Base-by-base conservation (phyloP, 2,888 invertebrate genomes). In the Psococerastis gibbosa region DNA sequence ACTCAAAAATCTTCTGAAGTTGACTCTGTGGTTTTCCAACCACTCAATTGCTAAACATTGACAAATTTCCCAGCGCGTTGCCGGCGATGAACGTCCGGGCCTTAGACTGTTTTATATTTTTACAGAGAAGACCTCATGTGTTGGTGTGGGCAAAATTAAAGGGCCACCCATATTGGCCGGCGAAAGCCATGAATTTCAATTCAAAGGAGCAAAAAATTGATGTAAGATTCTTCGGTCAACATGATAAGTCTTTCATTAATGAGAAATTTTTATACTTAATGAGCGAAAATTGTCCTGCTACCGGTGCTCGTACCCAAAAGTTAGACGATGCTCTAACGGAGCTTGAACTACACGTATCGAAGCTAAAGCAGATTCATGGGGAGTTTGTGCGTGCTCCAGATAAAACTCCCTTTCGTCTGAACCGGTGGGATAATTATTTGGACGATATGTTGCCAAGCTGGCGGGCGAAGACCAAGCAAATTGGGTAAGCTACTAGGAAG, bases 161-260 rank as follows among this genome's bases (percentile, higher is more conserved):
- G 66, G 94, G 89, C 9, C 95, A 92, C 56, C 95, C 95, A 0
- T 92, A 81, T 61, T 97, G 95, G 95, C 95, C 95, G 1, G 94
- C 91, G 0, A 95, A 95, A 63, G 84, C 79, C 0, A 82, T 87
- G 80, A 70, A 75, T 0, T 61, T 70, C 5, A 75, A 73, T 45
- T 65, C 68, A 17, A 70, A 68, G 49, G 58, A 64, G 15, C 61
- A 70, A 0, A 63, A 73, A 52, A 84, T 91, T 0, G 91, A 94
- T 61, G 89, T 89, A 2, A 66, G 91, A 2, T 95, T 95, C 65
- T 95, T 95, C 63, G 94, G 94, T 1, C 87, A 83, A 15, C 92
- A 95, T 63, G 92, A 94, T 62, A 70, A 88, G 44, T 88, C 91
- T 5, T 88, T 27, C 11, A 27, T 27, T 27, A 9, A 27, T 27